Conservation (phyloP, 2,113 vertebrate genomes). For the Lagopus leucura region DNA sequence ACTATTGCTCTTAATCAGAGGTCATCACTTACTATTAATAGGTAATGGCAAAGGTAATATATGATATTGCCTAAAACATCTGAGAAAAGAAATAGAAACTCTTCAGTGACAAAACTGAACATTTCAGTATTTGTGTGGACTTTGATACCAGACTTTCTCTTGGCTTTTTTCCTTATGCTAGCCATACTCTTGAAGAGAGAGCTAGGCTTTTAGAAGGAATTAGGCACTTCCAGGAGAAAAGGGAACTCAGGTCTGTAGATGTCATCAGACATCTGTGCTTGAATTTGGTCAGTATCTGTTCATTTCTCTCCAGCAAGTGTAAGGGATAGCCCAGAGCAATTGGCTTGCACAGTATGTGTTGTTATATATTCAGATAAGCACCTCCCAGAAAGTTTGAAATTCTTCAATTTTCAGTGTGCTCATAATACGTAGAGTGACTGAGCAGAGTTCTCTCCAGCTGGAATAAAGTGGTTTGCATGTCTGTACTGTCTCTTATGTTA, state of each 20-base stretch:
- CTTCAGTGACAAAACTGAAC: not conserved
- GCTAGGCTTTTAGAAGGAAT: not conserved
- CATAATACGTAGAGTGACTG: not conserved
- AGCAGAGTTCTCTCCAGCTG: accelerated
- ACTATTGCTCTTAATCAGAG: not conserved
- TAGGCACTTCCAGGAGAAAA: not conserved
- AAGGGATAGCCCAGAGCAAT: not conserved
- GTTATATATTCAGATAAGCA: not conserved
- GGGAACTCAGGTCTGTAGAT: not conserved
- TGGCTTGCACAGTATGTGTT: accelerated
- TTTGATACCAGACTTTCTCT: not conserved
- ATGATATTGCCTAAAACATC: not conserved
- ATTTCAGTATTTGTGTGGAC: not conserved
- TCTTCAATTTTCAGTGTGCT: not conserved
- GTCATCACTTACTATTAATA: not conserved
- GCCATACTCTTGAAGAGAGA: not conserved
- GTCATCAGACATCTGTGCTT: not conserved
- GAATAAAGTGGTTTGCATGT: not conserved
- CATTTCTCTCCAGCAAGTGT: not conserved
- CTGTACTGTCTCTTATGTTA: not conserved
- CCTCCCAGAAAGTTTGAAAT: not conserved
- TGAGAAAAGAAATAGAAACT: not conserved
- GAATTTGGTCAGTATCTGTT: not conserved
- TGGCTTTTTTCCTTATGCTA: not conserved
- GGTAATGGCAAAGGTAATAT: not conserved